phyloP scores from a whole-genome alignment of 2,888 invertebrate genomes.

The Limnephilus rhombicus region DNA sequence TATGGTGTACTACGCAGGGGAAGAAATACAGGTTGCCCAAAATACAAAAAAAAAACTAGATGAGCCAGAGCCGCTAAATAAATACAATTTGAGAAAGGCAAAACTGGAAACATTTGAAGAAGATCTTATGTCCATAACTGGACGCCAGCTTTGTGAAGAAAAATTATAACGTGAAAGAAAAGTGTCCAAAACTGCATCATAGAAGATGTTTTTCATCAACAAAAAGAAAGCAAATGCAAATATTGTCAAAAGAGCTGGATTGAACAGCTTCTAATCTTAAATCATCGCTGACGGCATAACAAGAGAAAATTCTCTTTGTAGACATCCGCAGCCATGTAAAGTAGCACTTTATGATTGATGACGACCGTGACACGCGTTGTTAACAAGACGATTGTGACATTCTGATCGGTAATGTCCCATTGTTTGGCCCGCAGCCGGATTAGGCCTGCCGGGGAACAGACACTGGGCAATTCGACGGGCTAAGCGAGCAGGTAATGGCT shows the following conservation, averaged over 20 bases:
- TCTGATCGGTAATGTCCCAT: conserved; percentile 43
- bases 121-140: background rate
- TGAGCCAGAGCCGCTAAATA: no score
- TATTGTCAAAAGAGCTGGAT: background rate
- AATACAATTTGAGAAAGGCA: no score
- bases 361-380: conserved; percentile 34
- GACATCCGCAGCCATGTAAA: background rate
- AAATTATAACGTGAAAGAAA: background rate
- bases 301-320: background rate
- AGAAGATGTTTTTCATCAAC: background rate
- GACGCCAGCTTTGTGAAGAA: background rate
- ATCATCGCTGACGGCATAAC: conserved; percentile 23
- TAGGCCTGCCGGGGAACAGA: conserved; percentile 22
- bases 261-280: background rate
- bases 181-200: no score
- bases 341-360: conserved; percentile 44
- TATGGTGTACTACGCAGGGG: background rate
- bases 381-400: conserved; percentile 48
- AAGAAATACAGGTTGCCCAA: no score
- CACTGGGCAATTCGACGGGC: conserved; percentile 36
- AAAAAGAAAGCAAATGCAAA: conserved; percentile 2
- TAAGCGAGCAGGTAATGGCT: conserved; percentile 3
- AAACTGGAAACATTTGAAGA: background rate
- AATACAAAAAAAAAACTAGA: no score
- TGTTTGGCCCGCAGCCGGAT: conserved; percentile 22